These are phyloP conservation scores for Calephelis virginiensis DNA, from an alignment of 1,140 invertebrate species.

Conservation along the genomic window DNA sequence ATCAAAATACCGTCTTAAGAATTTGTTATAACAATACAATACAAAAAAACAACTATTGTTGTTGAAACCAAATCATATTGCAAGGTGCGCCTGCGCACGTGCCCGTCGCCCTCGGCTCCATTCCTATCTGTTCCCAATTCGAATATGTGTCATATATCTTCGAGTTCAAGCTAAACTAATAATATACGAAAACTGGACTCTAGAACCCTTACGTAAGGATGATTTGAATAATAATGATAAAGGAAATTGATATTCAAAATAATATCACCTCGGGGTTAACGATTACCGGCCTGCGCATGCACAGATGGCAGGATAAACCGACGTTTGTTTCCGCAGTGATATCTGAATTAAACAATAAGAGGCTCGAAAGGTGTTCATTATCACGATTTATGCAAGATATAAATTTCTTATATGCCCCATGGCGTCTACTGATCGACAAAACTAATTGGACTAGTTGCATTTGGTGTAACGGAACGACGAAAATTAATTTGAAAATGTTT, in stretches of 20 bases:
- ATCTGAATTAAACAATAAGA: conserved; percentile 77
- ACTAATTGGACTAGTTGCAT: conserved; percentile 12
- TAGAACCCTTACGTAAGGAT: conserved; percentile 54
- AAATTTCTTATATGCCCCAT: conserved; percentile 60
- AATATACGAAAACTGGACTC: conserved; percentile 60
- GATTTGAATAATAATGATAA: conserved; percentile 69
- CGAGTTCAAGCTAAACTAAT: conserved; percentile 45
- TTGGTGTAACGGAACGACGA: not conserved
- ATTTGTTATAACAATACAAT: no score
- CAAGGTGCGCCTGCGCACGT: conserved; percentile 73
- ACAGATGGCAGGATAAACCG: conserved; percentile 74
- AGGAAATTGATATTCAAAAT: conserved; percentile 75
- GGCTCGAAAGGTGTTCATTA: conserved; percentile 76
- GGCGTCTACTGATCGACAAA: conserved; percentile 47
- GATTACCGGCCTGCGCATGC: conserved; percentile 72
- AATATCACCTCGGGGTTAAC: conserved; percentile 78
- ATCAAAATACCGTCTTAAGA: no score
- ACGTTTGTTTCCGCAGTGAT: conserved; percentile 78
- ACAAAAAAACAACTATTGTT: no score
- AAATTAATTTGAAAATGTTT: not conserved
- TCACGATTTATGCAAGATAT: conserved; percentile 76
- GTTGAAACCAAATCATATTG: conserved; percentile 48
- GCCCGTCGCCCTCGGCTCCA: conserved; percentile 59
- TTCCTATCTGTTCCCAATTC: conserved; percentile 65
- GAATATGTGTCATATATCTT: conserved; percentile 75